Base-by-base conservation (phyloP, 2,888 invertebrate species). In the Melanostoma scalare region DNA sequence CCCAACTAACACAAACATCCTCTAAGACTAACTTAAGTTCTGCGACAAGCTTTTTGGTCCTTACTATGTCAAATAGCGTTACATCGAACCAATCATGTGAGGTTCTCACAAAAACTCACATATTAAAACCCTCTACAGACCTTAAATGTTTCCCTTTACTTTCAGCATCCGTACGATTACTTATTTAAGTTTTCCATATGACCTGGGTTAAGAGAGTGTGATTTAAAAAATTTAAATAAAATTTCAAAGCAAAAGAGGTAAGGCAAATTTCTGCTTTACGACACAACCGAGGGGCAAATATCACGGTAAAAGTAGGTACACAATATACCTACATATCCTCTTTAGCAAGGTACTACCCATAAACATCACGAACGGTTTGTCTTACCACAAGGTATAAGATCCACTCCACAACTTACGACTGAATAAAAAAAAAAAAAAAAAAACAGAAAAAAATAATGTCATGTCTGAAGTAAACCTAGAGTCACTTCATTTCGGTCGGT, bases 401-500 rank as follows among this genome's bases (percentile, higher is more conserved):
- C 30, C 56, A 56, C 20, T 20, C 68, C 69, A 44, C 61, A 61
- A 76, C 50, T 35, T 60, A 42, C n/a, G 9, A 48, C 31, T 33
- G 38, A 10, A 35, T 6, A 36, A 2, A 55, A 36, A 46, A 52
- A 69, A 40, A 50, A 71, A 48, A 50, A 58, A 58, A 36, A 44
- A 8, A 52, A 20, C 20, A 20, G 20, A 20, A 20, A 20, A 20
- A 20, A 20, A 20, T 20, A 20, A 38, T 65, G 56, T 61, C 76
- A 60, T 67, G 76, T 81, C 76, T 76, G 67, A 61, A 81, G 76
- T 76, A 67, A 60, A 76, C 72, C 76, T 72, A 76, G 67, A 81
- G 81, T 76, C 76, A 81, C 81, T 81, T 76, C 61, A 76, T 81
- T 81, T 81, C 67, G 71, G 80, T 76, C 65, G 67, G 72, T 53